Base-by-base conservation (phyloP, 2,797 vertebrate genomes). In the Poecilia gillii region DNA sequence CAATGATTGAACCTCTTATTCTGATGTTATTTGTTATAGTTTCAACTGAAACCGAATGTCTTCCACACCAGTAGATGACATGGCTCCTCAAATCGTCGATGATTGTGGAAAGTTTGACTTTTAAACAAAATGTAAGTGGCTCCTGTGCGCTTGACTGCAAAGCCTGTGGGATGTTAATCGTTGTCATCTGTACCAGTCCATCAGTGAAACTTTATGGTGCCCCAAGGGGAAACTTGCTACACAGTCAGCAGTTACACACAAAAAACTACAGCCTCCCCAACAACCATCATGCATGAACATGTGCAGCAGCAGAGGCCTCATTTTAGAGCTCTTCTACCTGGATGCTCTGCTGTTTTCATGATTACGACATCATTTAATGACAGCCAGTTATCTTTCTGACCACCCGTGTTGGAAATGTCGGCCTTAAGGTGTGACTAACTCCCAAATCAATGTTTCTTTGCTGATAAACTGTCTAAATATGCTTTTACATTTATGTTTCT, bases 161-260 rank as follows among this genome's bases (percentile, higher is more conserved):
- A 33, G 59, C 59, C 28, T 31, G 62, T 66, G 62, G 31, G 62
- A 66, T 16, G 16, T 39, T 23, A 39, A 20, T 36, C 18, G 33
- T 64, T 36, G 59, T 64, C 31, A 36, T 66, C 62, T 66, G 62
- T 39, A 20, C 62, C 62, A 39, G 62, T 66, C 33, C 62, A 66
- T 39, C 62, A 66, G 18, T 66, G 62, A 62, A 33, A 62, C 55
- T 57, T 57, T 57, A 57, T 28, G 11, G n/a, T 14, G 0, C 55
- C 55, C 55, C 55, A 13, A 13, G 13, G n/a, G 55, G 9, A 5
- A 28, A 57, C 28, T 57, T 57, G n/a, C 55, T 57, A 13, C 55
- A 28, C n/a, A 57, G n/a, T 57, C 55, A 57, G n/a, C 55, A 57
- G 55, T 57, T 57, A 2, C n/a, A 57, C 55, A 57, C 55, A 28